Evolutionary conservation across 1,140 invertebrate species (phyloP), one percentile per base, ranked within the genome.

Genomic region (Panagrolaimus sp.): DNA sequence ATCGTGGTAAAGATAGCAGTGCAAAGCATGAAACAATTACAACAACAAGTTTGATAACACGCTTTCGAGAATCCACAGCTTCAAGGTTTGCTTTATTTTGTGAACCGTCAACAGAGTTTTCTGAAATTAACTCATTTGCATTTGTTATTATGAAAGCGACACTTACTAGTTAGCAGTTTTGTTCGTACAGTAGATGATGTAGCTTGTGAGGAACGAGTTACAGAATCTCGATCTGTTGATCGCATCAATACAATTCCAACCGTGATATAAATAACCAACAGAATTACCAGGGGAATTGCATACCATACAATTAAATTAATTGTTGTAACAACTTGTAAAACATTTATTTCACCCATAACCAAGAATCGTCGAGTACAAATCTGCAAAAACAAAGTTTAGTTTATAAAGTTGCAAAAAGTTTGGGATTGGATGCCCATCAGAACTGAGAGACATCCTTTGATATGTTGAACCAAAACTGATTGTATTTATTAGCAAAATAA

Each of bases 1-100:
- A 79, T 68, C 78, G 57, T 16, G 78, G 78, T 16, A 77, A 64
- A 13, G 78, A 78, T 45, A 81, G 72, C 5, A 80, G 48, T n/a
- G 78, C 78, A 68, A 79, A 79, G 4, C 70, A 78, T 14, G 75
- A 46, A 5, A 79, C 78, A 45, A 79, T 80, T 20, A 80, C 76
- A 20, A 77, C 72, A 45, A 74, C 73, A 13, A 79, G 74, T n/a
- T 76, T 65, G 20, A 76, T 78, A 5, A 78, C 75, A 20, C 75
- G 72, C 53, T 61, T 47, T 16, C 75, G 72, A 67, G 68, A 71
- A 63, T 76, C 75, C 25, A 76, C 75, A 9, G 70, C 46, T 48
- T 74, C 68, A 9, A 13, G 25, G 16, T 42, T 45, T 1, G 38
- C 16, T 38, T 16, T 25, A 9, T 61, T 23, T 3, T 31, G 61